Evolutionary conservation across 53 echinoderm and acorn worm species (phyloP).

Genomic region (Luidia sarsii): DNA sequence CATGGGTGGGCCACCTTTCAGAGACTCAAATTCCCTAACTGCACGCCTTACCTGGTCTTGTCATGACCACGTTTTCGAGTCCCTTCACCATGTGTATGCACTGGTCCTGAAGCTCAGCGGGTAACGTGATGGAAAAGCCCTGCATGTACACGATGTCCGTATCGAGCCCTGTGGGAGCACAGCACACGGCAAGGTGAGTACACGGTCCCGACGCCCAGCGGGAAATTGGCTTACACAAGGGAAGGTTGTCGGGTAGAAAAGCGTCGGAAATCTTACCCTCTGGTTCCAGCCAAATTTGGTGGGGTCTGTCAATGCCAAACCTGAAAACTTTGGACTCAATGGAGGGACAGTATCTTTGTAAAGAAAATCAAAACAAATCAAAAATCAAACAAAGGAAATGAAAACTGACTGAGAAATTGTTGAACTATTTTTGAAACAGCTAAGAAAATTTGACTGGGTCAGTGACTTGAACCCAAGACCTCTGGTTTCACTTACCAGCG

Average conservation of each 20-base stretch:
- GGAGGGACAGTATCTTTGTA: slow-evolving; percentile 89
- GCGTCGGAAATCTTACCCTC: slow-evolving; percentile 66
- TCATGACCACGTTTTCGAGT: slow-evolving; percentile 75
- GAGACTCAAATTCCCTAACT: too few species aligned
- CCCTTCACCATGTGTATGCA: slow-evolving; percentile 81
- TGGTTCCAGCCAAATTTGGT: slow-evolving; percentile 95
- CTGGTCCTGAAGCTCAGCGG: slow-evolving; percentile 80
- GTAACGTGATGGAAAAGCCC: slow-evolving; percentile 93
- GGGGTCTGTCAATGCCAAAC: slow-evolving; percentile 77
- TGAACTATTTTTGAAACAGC: too few species aligned
- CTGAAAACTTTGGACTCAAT: slow-evolving; percentile 88
- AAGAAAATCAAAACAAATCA: neutral
- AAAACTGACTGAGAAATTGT: neutral
- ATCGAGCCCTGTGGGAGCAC: slow-evolving; percentile 82
- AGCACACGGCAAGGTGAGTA: neutral
- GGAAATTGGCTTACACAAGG: neutral
- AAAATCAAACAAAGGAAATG: neutral
- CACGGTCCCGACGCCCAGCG: neutral
- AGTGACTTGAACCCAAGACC: neutral
- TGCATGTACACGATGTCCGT: slow-evolving; percentile 93
- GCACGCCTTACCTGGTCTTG: slow-evolving; percentile 80
- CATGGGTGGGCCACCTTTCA: too few species aligned
- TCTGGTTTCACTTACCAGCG: too few species aligned
- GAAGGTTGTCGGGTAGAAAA: neutral
- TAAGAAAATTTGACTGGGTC: too few species aligned